Evolutionary conservation across 2,797 vertebrate genomes (phyloP).

Genomic region (Notolabrus celidotus): DNA sequence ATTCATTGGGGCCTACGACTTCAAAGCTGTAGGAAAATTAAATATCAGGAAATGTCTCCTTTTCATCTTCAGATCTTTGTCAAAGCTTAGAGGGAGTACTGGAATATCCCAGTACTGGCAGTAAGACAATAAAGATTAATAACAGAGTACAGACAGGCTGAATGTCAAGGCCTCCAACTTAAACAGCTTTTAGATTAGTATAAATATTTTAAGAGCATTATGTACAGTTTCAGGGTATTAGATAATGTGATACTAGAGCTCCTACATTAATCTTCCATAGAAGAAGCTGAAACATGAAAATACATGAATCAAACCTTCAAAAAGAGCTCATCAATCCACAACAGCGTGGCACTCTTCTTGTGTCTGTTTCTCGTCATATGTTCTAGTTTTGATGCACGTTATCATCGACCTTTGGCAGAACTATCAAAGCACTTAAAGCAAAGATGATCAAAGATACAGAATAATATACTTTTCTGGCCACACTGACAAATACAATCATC

Average conservation of each 20-base stretch:
- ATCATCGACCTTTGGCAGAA: constrained; percentile 42
- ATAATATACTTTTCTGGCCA: constrained; percentile 33
- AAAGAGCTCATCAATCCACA: constrained; percentile 9
- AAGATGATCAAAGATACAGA: constrained; percentile 36
- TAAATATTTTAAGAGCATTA: background rate
- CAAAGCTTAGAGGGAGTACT: constrained; percentile 36
- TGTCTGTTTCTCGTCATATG: constrained; percentile 28
- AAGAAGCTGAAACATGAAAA: constrained; percentile 22
- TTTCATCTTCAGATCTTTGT: constrained; percentile 54
- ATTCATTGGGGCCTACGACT: constrained; percentile 44
- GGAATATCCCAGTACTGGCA: constrained; percentile 44
- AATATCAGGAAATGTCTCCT: constrained; percentile 57
- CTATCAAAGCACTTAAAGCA: constrained; percentile 51
- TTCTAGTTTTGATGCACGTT: constrained; percentile 34
- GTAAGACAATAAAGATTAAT: constrained; percentile 42
- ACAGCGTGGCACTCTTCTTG: background rate
- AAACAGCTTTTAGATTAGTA: constrained; percentile 29
- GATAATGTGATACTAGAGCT: constrained; percentile 15
- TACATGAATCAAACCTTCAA: constrained; percentile 13
- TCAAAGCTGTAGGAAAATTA: constrained; percentile 62
- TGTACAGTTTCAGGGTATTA: constrained; percentile 11
- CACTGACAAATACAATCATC: constrained; percentile 13
- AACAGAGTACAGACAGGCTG: constrained; percentile 14
- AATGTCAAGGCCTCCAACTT: constrained; percentile 24
- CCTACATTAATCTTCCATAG: constrained; percentile 19